Percentiles rank a stretch among this genome's conserved stretches.
phyloP scores from a whole-genome alignment of 1,140 invertebrate species.

The Drosophila watanabei region DNA sequence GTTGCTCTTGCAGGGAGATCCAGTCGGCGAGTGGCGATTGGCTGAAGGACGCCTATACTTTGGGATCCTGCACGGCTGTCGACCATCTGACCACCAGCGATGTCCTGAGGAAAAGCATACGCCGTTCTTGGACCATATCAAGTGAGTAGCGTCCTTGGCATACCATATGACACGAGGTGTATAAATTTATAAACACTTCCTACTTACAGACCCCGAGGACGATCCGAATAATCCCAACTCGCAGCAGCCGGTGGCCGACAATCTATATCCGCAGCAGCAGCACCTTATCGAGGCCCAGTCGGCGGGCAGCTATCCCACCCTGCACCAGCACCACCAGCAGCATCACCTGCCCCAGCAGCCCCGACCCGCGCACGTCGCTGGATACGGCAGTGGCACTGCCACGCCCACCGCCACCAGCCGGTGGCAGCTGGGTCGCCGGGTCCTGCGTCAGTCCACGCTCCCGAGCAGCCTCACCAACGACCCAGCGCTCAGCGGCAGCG shows the following conservation, averaged over 20 bases:
- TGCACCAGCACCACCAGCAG: constrained; percentile 69
- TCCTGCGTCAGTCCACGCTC: constrained; percentile 83
- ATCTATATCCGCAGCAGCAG: constrained; percentile 81
- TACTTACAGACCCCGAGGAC: constrained; percentile 78
- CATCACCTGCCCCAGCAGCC: constrained; percentile 59
- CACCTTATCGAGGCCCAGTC: constrained; percentile 78
- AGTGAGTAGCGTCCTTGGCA: constrained; percentile 86
- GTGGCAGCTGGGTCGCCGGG: constrained; percentile 79
- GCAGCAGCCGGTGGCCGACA: constrained; percentile 73
- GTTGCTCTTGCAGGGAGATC: constrained; percentile 89
- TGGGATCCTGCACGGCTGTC: constrained; percentile 81
- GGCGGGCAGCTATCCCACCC: constrained; percentile 77
- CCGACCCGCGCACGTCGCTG: constrained; percentile 55
- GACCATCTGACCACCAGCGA: constrained; percentile 88
- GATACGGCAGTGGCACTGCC: constrained; percentile 75
- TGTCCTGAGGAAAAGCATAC: constrained; percentile 89
- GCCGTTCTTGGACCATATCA: constrained; percentile 90
- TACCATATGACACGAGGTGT: neutral
- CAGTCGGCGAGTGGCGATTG: constrained; percentile 90
- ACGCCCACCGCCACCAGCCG: constrained; percentile 76
- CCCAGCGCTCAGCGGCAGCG: constrained; percentile 72
- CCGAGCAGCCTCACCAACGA: constrained; percentile 80
- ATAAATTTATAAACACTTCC: neutral
- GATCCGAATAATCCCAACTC: constrained; percentile 81
- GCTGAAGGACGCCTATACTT: constrained; percentile 88